phyloP scores from a whole-genome alignment of 2,888 invertebrate species.

The Lissonota sp. region DNA sequence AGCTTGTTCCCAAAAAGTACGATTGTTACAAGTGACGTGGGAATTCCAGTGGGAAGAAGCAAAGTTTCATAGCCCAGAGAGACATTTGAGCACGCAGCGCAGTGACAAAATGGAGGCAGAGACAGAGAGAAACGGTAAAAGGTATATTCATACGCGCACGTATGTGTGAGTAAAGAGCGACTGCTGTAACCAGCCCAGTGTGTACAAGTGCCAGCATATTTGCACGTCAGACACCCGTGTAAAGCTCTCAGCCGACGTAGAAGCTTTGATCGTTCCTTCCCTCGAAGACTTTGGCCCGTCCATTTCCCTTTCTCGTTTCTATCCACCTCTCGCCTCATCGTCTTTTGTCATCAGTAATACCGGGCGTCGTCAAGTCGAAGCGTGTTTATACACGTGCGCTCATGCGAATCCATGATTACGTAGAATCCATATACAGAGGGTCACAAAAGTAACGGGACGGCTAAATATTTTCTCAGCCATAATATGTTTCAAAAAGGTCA shows the following conservation, averaged over 20 bases:
- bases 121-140: slow-evolving; percentile 16
- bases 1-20: too few species aligned
- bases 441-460: too few species aligned
- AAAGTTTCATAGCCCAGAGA: too few species aligned
- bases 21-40: too few species aligned
- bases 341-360: slow-evolving; percentile 33
- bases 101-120: slow-evolving; percentile 17
- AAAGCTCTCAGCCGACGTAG: slow-evolving; percentile 57
- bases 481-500: too few species aligned
- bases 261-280: slow-evolving; percentile 65
- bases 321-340: background rate
- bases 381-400: slow-evolving; percentile 30
- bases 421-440: slow-evolving; percentile 22
- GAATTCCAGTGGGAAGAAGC: too few species aligned
- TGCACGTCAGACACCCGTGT: slow-evolving; percentile 56
- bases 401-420: slow-evolving; percentile 47
- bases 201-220: slow-evolving; percentile 62
- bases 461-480: too few species aligned
- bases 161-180: slow-evolving; percentile 32
- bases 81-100: too few species aligned
- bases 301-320: background rate
- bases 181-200: slow-evolving; percentile 30
- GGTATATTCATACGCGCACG: too few species aligned
- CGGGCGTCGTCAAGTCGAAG: slow-evolving; percentile 40
- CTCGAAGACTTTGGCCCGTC: slow-evolving; percentile 41